Evolutionary conservation across 2,113 vertebrate species (phyloP).

Genomic region (Ceyx melanurus): DNA sequence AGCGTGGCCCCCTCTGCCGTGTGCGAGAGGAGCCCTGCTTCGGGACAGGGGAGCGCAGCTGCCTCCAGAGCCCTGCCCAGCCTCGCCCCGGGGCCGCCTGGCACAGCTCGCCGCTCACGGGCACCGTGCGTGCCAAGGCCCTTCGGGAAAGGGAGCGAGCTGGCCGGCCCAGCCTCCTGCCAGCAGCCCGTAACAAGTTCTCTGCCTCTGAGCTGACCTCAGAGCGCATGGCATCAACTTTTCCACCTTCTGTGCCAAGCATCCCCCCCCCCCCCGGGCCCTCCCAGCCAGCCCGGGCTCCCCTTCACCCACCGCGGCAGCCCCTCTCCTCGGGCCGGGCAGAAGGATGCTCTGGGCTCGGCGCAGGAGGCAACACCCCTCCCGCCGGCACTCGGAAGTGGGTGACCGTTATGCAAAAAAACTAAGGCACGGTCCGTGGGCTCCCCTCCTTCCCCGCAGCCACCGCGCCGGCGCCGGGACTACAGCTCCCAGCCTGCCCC

Average conservation of each 20-base stretch:
- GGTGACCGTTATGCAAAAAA: not conserved
- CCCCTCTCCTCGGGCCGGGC: not conserved
- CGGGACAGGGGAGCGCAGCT: fast-evolving
- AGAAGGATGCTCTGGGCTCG: not conserved
- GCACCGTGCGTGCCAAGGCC: fast-evolving
- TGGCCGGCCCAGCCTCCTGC: not conserved
- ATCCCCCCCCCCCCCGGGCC: not conserved
- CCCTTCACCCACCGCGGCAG: not conserved
- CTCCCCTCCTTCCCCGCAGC: not conserved
- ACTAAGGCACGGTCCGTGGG: not conserved
- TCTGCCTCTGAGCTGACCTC: not conserved
- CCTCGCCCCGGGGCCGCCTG: fast-evolving
- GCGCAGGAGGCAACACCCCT: not conserved
- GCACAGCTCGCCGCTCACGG: fast-evolving
- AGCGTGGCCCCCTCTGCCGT: fast-evolving
- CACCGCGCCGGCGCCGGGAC: not conserved
- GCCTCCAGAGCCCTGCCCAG: not conserved
- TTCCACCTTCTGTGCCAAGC: not conserved
- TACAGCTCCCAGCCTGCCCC: not conserved
- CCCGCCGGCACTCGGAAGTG: not conserved
- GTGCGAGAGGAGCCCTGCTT: not conserved
- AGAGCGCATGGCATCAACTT: constrained; percentile 31
- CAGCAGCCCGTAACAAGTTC: not conserved
- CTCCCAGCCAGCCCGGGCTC: not conserved
- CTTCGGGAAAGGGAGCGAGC: not conserved